Evolutionary conservation across 2,888 invertebrate genomes (phyloP), one percentile per base, ranked within the genome.

Genomic region (Arctia plantaginis): DNA sequence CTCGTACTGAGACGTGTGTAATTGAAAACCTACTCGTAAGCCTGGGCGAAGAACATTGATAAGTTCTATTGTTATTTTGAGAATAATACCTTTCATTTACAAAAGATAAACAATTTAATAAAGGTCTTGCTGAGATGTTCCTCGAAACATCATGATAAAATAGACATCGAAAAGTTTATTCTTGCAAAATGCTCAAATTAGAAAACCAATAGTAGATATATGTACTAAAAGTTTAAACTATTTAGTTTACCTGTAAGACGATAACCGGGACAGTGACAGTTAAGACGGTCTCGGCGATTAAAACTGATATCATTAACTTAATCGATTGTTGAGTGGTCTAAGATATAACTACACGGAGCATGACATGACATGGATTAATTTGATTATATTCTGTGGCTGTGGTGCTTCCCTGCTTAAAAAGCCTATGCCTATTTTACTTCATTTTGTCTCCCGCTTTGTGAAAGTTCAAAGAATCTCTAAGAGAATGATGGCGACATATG

Each of bases 11-110:
- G 81, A 79, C 80, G 80, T 78, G 77, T 88, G 89, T 90, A 90
- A 92, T 91, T 91, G 88, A 88, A 91, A 88, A 88, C 86, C 89
- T 88, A 88, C 87, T 88, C 85, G 72, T 55, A 74, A 73, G 72
- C 70, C 41, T 69, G 44, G 72, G 62, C 66, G 67, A 79, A 71
- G 62, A 51, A 82, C 77, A 67, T 82, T 78, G 80, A 79, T 82
- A 73, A 77, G 75, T 78, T 77, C 77, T 77, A 82, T 85, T 85
- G 80, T 84, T 84, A 76, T 79, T 82, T 77, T 79, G 73, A 71
- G 75, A 77, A 77, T 76, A 78, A 77, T 73, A 73, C 77, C 73
- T 64, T 65, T 69, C 39, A 41, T 39, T 75, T 20, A 12, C 30
- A 30, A 59, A 30, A 41, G 30, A 62, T 10, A 35, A 35, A 27